Percentiles rank a stretch among this genome's conserved stretches.
Conservation (phyloP, 1,140 invertebrate genomes). For the Patella vulgata region DNA sequence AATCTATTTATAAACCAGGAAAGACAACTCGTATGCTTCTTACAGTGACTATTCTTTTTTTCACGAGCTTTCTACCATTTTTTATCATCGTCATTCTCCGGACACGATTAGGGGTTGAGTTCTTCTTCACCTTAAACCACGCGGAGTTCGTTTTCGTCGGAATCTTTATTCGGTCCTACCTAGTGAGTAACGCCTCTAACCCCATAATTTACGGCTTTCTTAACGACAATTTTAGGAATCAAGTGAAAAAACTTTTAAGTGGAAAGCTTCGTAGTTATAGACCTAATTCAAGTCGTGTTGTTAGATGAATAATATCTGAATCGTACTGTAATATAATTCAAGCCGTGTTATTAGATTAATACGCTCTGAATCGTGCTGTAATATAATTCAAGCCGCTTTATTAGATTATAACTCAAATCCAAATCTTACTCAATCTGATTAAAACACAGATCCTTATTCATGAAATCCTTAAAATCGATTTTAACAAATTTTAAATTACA, state of each 20-base stretch:
- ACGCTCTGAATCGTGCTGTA: no score
- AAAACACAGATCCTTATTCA: no score
- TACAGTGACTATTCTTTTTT: conserved; percentile 30
- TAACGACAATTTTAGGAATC: conserved; percentile 40
- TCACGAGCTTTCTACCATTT: conserved; percentile 39
- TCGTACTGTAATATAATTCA: no score
- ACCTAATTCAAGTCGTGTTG: no score
- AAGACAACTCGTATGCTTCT: conserved; percentile 38
- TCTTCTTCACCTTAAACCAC: conserved; percentile 13
- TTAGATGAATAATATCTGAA: no score
- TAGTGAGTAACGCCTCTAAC: conserved; percentile 48
- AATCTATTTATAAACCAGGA: conserved; percentile 12
- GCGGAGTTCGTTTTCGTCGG: conserved; percentile 21
- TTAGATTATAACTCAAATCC: no score
- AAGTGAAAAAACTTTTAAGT: conserved; percentile 29
- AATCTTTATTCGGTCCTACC: conserved; percentile 44
- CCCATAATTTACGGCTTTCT: conserved; percentile 48
- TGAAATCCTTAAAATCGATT: no score
- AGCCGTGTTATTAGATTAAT: no score
- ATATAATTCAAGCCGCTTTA: no score
- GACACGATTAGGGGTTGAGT: conserved; percentile 1
- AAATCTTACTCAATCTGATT: no score
- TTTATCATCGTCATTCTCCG: conserved; percentile 25
- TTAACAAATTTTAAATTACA: no score
- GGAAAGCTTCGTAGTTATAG: no score